Evolutionary conservation across 2,797 vertebrate species (phyloP).

Genomic region (Heterohyrax brucei): DNA sequence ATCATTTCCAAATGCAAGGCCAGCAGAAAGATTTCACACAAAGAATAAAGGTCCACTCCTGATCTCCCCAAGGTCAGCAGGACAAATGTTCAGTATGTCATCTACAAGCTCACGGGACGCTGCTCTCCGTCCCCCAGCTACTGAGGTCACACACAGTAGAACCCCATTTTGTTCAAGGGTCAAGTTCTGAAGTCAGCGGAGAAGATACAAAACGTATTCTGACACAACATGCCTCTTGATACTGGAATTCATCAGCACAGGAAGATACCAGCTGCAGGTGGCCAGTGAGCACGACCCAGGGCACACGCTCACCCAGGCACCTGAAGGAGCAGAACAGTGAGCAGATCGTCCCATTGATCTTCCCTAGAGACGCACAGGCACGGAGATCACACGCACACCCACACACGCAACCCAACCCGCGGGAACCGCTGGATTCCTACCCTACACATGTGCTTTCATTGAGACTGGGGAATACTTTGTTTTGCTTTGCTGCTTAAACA

Average conservation of each 20-base stretch:
- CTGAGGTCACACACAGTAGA: background rate
- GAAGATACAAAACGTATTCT: background rate
- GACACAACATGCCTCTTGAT: background rate
- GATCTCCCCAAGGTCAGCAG: background rate
- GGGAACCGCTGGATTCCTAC: background rate
- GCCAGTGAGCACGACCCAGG: background rate
- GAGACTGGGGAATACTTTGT: background rate
- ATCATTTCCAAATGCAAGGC: background rate
- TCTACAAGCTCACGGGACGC: background rate
- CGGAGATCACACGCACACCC: too few relatives aligned
- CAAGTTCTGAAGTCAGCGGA: background rate
- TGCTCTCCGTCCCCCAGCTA: too few relatives aligned
- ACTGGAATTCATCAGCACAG: background rate
- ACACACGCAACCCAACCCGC: background rate
- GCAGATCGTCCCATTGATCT: fast-evolving
- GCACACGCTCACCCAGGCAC: background rate
- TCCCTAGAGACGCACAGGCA: too few relatives aligned
- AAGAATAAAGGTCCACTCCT: background rate
- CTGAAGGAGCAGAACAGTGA: fast-evolving
- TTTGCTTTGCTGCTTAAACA: background rate
- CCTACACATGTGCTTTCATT: background rate
- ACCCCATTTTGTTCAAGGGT: background rate
- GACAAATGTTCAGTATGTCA: background rate
- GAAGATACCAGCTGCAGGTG: background rate
- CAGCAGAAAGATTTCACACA: background rate